Base-by-base conservation (phyloP, 1,140 invertebrate genomes). In the Arion vulgaris region DNA sequence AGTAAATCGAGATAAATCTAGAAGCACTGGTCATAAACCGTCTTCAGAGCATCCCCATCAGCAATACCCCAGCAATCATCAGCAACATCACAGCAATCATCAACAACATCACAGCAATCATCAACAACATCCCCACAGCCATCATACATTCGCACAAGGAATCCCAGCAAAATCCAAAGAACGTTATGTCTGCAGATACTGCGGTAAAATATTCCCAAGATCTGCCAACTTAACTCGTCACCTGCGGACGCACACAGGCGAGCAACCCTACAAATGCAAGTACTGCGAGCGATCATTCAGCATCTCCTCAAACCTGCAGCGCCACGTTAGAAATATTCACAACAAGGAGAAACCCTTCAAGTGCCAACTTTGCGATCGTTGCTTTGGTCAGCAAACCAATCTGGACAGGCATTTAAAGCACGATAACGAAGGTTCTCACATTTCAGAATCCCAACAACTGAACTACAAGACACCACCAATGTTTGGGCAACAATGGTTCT, bases 371-470 rank as follows among this genome's bases (percentile, higher is more conserved):
- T 99, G 98, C 91, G 97, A 98, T 83, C 94, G 96, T 84, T 98
- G 98, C 91, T 99, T 99, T 92, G 98, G 98, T 0, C 98, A 99
- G 92, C 98, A 99, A 92, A 99, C 98, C 0, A 99, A 99, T 93
- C 93, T 99, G 66, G 98, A 99, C 91, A 94, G 98, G 23, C 98
- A 99, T 90, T 90, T 99, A 88, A 99, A 99, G 90, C 98, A 99
- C 91, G 97, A 98, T 89, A 86, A 88, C 62, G 95, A 95, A 84
- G 92, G 93, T 62, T 91, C 92, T 0, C 93, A 94, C 28, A 94
- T 95, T 0, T 93, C 94, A 0, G 95, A 95, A 15, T 96, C 96
- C 96, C 95, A 0, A 95, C 96, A 0, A 94, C 94, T 0, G 96
- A 95, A 81, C 96, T 91, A 94, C 96, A 96, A 57, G 95, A 96